Conservation (phyloP, 2,797 vertebrate species). For the Fistularia commersonii region DNA sequence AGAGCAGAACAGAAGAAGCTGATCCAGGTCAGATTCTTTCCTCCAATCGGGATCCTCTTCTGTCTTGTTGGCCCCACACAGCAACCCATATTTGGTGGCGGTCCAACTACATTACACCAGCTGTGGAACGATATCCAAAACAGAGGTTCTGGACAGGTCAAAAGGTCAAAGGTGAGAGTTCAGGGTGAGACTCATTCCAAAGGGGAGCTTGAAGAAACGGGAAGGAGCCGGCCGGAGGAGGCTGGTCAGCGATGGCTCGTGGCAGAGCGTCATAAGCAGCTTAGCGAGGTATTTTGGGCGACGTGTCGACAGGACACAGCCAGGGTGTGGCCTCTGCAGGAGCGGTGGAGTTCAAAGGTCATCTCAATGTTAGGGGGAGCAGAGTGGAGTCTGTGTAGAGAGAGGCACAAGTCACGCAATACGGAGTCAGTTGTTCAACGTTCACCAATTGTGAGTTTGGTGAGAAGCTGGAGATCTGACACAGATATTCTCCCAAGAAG, state of each 20-base stretch:
- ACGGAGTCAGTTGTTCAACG: no score
- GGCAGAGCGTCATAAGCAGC: slow-evolving; percentile 42
- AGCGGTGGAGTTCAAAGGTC: no score
- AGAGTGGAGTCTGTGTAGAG: neutral
- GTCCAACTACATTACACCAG: neutral
- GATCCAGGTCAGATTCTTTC: neutral
- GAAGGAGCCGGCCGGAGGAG: neutral
- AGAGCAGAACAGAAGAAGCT: neutral
- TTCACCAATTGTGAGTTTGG: no score
- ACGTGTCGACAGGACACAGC: slow-evolving; percentile 7
- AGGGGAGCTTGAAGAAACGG: neutral
- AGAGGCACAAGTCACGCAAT: neutral
- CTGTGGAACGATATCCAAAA: no score
- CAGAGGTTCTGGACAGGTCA: no score
- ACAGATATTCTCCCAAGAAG: no score
- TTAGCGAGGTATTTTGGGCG: slow-evolving; percentile 42
- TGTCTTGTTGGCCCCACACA: neutral
- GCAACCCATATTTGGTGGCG: neutral
- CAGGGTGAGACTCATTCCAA: neutral
- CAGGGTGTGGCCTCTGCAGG: slow-evolving; percentile 9
- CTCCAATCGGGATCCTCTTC: neutral
- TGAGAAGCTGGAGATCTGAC: no score
- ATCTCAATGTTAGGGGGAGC: slow-evolving; percentile 13
- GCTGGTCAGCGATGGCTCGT: no score
- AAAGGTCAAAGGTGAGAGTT: slow-evolving; percentile 6